Percentiles rank a stretch among this genome's conserved stretches.
Conservation (phyloP, 2,113 vertebrate genomes). For the Damaliscus lunatus region DNA sequence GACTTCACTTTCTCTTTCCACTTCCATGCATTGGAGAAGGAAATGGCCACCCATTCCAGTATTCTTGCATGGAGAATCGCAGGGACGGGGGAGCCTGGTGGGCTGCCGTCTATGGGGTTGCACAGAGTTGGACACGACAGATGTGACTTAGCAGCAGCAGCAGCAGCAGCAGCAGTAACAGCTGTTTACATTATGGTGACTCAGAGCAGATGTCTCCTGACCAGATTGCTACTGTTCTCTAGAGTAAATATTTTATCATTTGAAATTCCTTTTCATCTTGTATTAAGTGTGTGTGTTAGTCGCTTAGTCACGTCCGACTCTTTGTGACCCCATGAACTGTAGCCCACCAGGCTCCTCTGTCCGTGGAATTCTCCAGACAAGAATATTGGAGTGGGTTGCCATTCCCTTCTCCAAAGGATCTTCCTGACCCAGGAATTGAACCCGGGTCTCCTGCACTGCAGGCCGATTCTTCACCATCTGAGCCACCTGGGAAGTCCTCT, state of each 20-base stretch:
- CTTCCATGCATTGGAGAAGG: too few species aligned
- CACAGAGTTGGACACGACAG: too few species aligned
- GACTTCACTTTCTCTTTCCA: too few species aligned
- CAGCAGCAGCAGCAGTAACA: too few species aligned
- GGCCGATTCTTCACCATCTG: neutral
- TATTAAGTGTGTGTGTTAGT: neutral
- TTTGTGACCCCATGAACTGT: neutral
- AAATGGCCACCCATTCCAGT: too few species aligned
- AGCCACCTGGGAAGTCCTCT: neutral
- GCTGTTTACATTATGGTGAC: neutral
- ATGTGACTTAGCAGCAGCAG: too few species aligned
- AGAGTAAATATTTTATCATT: neutral
- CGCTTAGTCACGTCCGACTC: accelerated
- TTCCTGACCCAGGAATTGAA: neutral
- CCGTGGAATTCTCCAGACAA: neutral
- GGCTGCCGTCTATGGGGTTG: accelerated
- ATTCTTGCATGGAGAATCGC: too few species aligned
- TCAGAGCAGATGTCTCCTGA: neutral
- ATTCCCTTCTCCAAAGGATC: neutral
- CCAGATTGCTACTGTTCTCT: neutral
- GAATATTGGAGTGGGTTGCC: neutral
- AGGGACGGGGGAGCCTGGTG: too few species aligned
- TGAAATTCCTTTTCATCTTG: neutral
- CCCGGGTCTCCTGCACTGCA: neutral
- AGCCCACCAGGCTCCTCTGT: neutral